These are phyloP conservation scores for Urocolius indicus DNA, from an alignment of 2,113 vertebrate genomes.

Conservation along the genomic window DNA sequence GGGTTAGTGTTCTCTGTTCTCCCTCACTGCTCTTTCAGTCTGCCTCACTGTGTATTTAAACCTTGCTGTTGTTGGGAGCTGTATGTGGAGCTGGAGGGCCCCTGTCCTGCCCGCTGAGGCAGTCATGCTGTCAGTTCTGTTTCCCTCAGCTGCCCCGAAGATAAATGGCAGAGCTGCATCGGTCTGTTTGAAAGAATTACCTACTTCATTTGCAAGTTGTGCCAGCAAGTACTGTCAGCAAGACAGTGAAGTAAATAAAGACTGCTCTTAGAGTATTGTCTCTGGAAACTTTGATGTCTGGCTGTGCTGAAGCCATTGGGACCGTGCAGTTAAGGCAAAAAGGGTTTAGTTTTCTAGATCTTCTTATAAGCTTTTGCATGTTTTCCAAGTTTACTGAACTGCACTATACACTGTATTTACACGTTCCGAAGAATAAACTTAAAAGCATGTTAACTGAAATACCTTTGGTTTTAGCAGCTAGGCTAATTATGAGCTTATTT, in stretches of 20 bases:
- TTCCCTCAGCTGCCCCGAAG: neutral
- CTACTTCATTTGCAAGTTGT: neutral
- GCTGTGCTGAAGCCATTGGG: neutral
- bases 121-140: neutral
- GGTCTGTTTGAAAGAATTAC: neutral
- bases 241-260: neutral
- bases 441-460: neutral
- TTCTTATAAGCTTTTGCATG: neutral
- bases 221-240: neutral
- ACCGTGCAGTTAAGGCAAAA: neutral
- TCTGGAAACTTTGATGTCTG: neutral
- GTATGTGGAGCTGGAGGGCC: neutral
- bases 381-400: neutral
- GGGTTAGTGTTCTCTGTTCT: neutral
- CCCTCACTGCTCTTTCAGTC: neutral
- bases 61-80: neutral
- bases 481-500: neutral
- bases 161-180: neutral
- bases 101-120: rapidly evolving
- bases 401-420: neutral
- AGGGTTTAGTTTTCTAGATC: neutral
- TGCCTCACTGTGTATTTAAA: neutral
- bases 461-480: neutral
- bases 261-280: neutral
- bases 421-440: neutral